Percentiles rank a stretch among this genome's conserved stretches.
These are phyloP conservation scores for Hirtodrosophila trivittata DNA, from an alignment of 2,888 invertebrate species.

Conservation along the genomic window DNA sequence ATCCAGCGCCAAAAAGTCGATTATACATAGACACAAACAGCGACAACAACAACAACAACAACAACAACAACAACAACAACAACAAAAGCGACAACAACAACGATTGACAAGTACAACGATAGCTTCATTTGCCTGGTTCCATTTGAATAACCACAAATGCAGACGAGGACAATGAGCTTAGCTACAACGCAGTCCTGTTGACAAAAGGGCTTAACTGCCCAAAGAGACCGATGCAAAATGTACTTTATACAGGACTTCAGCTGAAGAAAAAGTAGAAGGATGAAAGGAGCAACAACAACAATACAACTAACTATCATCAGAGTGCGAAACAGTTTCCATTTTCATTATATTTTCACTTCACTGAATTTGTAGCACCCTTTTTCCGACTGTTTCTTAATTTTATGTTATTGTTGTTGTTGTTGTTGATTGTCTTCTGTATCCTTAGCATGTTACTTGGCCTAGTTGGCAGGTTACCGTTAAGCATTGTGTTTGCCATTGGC, in stretches of 20 bases:
- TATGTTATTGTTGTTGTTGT: constrained; percentile 24
- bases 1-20: constrained; percentile 71
- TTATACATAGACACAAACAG: constrained; percentile 46
- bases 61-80: constrained; percentile 4
- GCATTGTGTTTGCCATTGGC: constrained; percentile 67
- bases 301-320: constrained; percentile 21
- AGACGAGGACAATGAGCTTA: constrained; percentile 38
- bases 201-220: constrained; percentile 65
- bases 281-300: not conserved
- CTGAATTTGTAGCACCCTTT: constrained; percentile 42
- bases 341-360: constrained; percentile 63
- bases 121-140: constrained; percentile 9
- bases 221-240: constrained; percentile 51
- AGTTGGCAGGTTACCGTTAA: constrained; percentile 33
- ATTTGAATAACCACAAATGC: constrained; percentile 32
- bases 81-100: constrained; percentile 19
- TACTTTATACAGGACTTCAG: constrained; percentile 15
- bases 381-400: constrained; percentile 6
- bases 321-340: constrained; percentile 34
- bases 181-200: constrained; percentile 53
- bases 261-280: not conserved
- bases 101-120: constrained; percentile 6
- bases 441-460: constrained; percentile 25
- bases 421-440: constrained; percentile 19
- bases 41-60: constrained; percentile 35